Conservation (phyloP, 1,140 invertebrate genomes). For the Octopus sinensis region DNA sequence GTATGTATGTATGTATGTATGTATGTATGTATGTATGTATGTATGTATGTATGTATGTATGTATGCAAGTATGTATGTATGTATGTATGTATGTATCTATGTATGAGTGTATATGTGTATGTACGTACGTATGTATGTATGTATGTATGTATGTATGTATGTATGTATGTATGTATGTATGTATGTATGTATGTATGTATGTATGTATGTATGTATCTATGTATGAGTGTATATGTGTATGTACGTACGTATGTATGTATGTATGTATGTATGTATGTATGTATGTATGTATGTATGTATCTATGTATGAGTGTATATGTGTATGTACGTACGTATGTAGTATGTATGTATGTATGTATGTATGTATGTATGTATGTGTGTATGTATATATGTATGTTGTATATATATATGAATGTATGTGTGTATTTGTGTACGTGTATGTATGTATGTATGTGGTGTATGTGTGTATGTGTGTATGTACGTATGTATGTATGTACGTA, state of each 20-base stretch:
- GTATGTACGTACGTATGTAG: not conserved
- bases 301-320: not conserved
- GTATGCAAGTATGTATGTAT: not conserved
- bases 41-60: conserved; percentile 3
- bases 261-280: not conserved
- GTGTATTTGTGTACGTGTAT: not conserved
- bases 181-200: not conserved
- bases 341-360: not conserved
- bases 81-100: not conserved
- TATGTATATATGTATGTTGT: not conserved
- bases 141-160: not conserved
- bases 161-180: not conserved
- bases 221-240: not conserved
- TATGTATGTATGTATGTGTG: not conserved
- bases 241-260: not conserved
- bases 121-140: not conserved
- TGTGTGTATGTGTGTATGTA: no score
- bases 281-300: not conserved
- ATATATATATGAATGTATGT: not conserved
- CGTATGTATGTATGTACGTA: no score
- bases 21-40: not conserved
- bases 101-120: not conserved
- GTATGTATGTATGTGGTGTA: no score
- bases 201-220: not conserved
- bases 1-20: conserved; percentile 15